Conservation (phyloP, 2,113 vertebrate genomes). For the Callospermophilus lateralis region DNA sequence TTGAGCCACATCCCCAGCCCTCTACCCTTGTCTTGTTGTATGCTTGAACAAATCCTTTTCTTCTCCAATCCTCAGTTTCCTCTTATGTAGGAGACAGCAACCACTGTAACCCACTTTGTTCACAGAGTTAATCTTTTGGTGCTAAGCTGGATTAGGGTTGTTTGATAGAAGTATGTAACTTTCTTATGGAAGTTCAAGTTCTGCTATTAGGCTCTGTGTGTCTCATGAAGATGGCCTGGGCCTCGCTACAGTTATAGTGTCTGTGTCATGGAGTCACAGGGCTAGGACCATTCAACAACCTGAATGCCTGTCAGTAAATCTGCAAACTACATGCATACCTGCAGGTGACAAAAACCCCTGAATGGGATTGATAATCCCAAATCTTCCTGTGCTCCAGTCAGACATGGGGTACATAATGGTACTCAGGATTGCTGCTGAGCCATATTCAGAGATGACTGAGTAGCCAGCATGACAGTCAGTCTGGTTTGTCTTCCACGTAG, state of each 20-base stretch:
- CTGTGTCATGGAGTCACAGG: not conserved
- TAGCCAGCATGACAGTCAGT: not conserved
- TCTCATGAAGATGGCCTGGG: not conserved
- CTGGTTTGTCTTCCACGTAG: not conserved
- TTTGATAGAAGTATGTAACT: conserved; percentile 17
- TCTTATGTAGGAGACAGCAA: not conserved
- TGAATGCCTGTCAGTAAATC: not conserved
- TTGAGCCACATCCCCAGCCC: no score
- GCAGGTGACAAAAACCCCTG: not conserved
- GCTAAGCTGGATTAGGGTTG: not conserved
- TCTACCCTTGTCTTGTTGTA: conserved; percentile 42
- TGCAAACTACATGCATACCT: not conserved
- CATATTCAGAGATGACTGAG: not conserved
- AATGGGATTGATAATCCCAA: not conserved
- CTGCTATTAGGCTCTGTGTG: not conserved
- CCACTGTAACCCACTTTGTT: not conserved
- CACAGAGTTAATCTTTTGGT: not conserved
- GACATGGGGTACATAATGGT: not conserved
- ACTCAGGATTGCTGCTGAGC: not conserved
- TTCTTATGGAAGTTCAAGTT: conserved; percentile 42
- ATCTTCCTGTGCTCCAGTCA: not conserved
- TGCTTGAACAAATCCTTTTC: conserved; percentile 45
- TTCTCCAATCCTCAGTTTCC: conserved; percentile 43
- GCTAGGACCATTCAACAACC: not conserved
- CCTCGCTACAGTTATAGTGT: not conserved